Percentiles rank a stretch among this genome's conserved stretches.
phyloP scores from a whole-genome alignment of 2,888 invertebrate genomes.

The Tinea semifulvella region DNA sequence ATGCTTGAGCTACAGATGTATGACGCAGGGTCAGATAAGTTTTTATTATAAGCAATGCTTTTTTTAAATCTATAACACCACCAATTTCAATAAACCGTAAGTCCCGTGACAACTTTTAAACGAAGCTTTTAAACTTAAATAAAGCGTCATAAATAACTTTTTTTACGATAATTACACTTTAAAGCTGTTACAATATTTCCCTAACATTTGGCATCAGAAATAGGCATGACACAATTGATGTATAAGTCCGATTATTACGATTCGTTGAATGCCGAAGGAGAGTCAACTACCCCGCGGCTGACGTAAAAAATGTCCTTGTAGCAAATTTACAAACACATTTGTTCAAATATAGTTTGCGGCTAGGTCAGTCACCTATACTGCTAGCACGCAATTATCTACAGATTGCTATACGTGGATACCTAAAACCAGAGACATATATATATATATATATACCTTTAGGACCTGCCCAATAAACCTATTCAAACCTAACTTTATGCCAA shows the following conservation, averaged over 20 bases:
- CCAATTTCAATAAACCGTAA: no score
- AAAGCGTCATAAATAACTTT: no score
- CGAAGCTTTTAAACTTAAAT: no score
- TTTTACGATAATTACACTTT: no score
- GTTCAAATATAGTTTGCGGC: slow-evolving; percentile 42
- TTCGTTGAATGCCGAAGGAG: slow-evolving; percentile 11
- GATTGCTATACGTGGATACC: slow-evolving; percentile 18
- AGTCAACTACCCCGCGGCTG: slow-evolving; percentile 34
- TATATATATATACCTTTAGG: no score
- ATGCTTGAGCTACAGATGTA: no score
- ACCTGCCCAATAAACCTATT: no score
- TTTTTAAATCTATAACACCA: no score
- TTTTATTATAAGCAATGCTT: no score
- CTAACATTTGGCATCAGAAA: background rate
- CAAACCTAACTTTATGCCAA: no score
- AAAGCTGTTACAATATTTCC: slow-evolving; percentile 8
- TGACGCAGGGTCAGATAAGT: no score
- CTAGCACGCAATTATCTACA: slow-evolving; percentile 16
- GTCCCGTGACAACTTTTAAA: no score
- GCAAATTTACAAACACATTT: slow-evolving; percentile 53
- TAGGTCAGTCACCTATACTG: slow-evolving; percentile 47
- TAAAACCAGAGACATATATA: background rate
- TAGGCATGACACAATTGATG: background rate
- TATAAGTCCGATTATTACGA: slow-evolving; percentile 3
- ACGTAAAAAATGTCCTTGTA: slow-evolving; percentile 58